Evolutionary conservation across 1,140 invertebrate genomes (phyloP).

Genomic region (Pogonomyrmex californicus): DNA sequence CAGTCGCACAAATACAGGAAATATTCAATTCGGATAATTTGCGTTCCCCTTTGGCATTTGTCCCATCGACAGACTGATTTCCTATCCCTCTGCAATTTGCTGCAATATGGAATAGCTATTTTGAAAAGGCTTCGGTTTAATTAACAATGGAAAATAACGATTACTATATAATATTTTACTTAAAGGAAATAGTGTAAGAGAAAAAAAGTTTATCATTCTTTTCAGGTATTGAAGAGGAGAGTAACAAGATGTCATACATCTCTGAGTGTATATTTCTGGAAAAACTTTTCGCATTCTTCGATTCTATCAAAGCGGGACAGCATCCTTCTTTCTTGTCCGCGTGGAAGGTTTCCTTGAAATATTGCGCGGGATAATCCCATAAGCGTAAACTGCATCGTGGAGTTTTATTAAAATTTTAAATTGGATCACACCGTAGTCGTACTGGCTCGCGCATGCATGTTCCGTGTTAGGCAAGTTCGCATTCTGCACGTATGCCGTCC

Average conservation of each 20-base stretch:
- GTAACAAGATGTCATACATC: not conserved
- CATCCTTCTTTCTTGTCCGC: not conserved
- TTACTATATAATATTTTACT: too few species aligned
- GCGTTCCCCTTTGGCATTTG: slow-evolving; percentile 22
- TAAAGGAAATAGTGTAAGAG: not conserved
- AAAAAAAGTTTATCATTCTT: slow-evolving; percentile 40
- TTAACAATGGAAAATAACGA: slow-evolving; percentile 50
- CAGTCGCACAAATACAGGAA: slow-evolving; percentile 43
- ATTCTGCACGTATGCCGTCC: not conserved
- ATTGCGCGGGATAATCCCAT: not conserved
- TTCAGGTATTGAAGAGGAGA: slow-evolving; percentile 9
- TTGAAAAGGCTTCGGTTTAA: slow-evolving; percentile 47
- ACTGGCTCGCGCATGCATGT: not conserved
- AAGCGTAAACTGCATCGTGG: not conserved
- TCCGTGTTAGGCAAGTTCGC: not conserved
- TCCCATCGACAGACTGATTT: slow-evolving; percentile 50
- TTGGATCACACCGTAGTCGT: not conserved
- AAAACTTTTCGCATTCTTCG: not conserved
- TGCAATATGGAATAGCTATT: slow-evolving; percentile 34
- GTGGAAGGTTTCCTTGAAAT: slow-evolving; percentile 19
- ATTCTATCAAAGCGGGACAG: slow-evolving; percentile 1
- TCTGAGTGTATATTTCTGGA: not conserved
- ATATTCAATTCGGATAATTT: slow-evolving; percentile 56
- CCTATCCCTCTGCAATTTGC: slow-evolving; percentile 25
- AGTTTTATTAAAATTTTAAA: slow-evolving; percentile 48